A percentile compares a stretch with the other conserved stretches of the same genome.
Conservation (phyloP, 1,140 invertebrate genomes). For the Steinernema khuongi region DNA sequence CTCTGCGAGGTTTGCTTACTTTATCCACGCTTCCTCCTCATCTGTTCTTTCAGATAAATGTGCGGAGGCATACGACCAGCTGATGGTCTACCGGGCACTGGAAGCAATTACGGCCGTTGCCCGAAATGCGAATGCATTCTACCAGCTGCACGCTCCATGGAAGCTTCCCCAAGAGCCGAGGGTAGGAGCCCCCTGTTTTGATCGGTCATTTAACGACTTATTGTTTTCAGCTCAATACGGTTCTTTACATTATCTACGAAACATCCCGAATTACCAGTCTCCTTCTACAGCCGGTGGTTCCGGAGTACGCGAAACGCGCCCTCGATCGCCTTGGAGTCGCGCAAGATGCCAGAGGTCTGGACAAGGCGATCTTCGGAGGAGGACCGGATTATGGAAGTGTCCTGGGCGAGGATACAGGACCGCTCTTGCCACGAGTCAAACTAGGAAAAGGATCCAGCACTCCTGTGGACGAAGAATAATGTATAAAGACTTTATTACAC, state of each 20-base stretch:
- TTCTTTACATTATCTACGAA: slow-evolving; percentile 78
- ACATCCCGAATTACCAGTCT: slow-evolving; percentile 72
- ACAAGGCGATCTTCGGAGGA: slow-evolving; percentile 17
- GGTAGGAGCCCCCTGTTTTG: slow-evolving; percentile 36
- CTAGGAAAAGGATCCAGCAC: too few species aligned
- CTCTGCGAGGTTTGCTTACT: slow-evolving; percentile 64
- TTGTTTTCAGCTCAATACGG: slow-evolving; percentile 66
- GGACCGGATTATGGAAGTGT: background rate
- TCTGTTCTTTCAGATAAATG: slow-evolving; percentile 51
- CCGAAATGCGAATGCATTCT: slow-evolving; percentile 75
- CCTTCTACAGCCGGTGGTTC: slow-evolving; percentile 77
- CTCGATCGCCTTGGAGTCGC: slow-evolving; percentile 28
- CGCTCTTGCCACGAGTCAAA: background rate
- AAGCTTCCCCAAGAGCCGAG: slow-evolving; percentile 63
- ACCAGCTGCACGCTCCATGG: slow-evolving; percentile 81
- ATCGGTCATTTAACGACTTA: slow-evolving; percentile 31
- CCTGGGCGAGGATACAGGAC: slow-evolving; percentile 26
- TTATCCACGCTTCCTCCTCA: slow-evolving; percentile 7
- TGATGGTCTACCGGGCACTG: slow-evolving; percentile 77
- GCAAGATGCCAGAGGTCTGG: background rate
- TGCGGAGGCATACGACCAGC: slow-evolving; percentile 68
- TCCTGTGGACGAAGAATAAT: too few species aligned
- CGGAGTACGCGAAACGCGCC: slow-evolving; percentile 60
- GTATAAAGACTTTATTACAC: too few species aligned
- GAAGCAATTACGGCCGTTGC: slow-evolving; percentile 72